Percentiles rank a stretch among this genome's conserved stretches.
These are phyloP conservation scores for Dallia pectoralis DNA, from an alignment of 2,797 vertebrate species.

Conservation along the genomic window DNA sequence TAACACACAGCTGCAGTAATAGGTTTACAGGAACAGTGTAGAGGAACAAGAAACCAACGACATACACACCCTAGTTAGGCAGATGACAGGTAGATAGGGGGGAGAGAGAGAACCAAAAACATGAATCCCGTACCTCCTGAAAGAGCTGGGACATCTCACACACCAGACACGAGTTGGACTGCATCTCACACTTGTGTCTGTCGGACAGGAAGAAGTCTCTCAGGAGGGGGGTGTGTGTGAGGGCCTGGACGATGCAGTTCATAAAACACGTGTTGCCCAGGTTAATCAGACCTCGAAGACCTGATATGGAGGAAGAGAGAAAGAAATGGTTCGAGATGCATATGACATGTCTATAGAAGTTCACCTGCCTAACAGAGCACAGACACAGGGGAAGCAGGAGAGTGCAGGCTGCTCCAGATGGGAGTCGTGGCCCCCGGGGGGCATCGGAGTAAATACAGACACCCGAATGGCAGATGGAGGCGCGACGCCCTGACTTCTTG, in stretches of 20 bases:
- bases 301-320: not conserved
- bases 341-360: too few species aligned
- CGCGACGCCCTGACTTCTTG: too few species aligned
- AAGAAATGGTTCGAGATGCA: too few species aligned
- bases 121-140: constrained; percentile 95
- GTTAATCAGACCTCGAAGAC: constrained; percentile 96
- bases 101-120: too few species aligned
- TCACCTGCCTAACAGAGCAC: too few species aligned
- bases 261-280: constrained; percentile 99
- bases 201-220: constrained; percentile 98
- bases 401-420: too few species aligned
- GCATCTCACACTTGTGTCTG: constrained; percentile 98
- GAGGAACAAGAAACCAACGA: not conserved
- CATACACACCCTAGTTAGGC: not conserved
- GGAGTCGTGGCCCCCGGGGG: too few species aligned
- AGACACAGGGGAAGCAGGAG: too few species aligned
- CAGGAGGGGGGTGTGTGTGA: constrained; percentile 96
- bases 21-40: not conserved
- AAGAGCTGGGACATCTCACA: constrained; percentile 98
- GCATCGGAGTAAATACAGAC: too few species aligned
- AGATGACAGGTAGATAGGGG: not conserved
- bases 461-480: too few species aligned
- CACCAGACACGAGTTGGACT: constrained; percentile 97
- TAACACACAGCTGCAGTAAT: not conserved
- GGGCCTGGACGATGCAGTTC: constrained; percentile 99